These are phyloP conservation scores for Cherax quadricarinatus DNA, from an alignment of 1,140 invertebrate genomes.

Conservation along the genomic window DNA sequence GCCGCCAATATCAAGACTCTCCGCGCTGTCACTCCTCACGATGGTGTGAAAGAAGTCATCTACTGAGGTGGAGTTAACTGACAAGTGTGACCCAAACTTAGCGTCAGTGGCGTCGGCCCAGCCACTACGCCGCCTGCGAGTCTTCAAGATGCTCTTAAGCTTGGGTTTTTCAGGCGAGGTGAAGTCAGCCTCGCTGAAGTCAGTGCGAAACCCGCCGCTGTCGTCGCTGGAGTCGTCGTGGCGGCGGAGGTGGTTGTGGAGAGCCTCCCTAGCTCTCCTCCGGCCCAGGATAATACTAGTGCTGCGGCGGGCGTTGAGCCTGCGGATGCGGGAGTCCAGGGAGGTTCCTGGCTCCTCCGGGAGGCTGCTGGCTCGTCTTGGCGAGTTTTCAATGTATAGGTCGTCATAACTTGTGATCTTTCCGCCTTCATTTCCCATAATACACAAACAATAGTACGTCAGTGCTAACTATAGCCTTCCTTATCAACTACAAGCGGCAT, in stretches of 20 bases:
- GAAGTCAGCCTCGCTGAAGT: constrained; percentile 23
- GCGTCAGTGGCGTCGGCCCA: neutral
- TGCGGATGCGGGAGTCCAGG: constrained; percentile 52
- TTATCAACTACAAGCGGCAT: neutral
- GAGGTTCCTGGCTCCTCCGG: neutral
- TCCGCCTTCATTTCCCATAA: constrained; percentile 65
- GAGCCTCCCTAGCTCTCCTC: neutral
- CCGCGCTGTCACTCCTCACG: neutral
- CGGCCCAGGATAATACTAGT: constrained; percentile 51
- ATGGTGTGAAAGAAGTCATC: neutral
- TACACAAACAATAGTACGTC: neutral
- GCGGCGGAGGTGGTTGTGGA: neutral
- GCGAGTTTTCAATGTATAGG: constrained; percentile 44
- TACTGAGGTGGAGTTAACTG: neutral
- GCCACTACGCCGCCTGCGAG: neutral
- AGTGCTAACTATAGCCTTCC: neutral
- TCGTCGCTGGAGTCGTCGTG: constrained; percentile 52
- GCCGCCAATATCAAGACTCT: neutral
- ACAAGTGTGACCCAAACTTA: constrained; percentile 11
- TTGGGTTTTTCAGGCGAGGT: constrained; percentile 5
- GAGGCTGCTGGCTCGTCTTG: neutral
- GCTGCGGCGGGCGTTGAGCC: constrained; percentile 28
- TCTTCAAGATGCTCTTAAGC: constrained; percentile 42
- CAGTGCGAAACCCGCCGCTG: constrained; percentile 58
- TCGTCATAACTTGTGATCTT: constrained; percentile 64